Evolutionary conservation across 2,113 vertebrate species (phyloP).

Genomic region (Dasyprocta punctata): DNA sequence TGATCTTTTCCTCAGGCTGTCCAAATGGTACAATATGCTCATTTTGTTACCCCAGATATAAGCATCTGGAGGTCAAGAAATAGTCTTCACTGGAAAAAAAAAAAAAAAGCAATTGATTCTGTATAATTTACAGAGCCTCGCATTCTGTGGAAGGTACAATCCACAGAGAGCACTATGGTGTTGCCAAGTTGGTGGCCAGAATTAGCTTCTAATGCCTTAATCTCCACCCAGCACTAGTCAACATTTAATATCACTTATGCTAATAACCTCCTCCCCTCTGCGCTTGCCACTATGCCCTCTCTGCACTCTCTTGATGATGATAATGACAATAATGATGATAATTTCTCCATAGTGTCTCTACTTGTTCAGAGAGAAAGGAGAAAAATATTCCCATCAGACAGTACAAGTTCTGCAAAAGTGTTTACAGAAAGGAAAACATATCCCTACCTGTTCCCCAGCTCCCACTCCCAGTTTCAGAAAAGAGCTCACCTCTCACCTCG

Average conservation of each 20-base stretch:
- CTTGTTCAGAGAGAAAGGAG: conserved; percentile 61
- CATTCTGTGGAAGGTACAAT: background rate
- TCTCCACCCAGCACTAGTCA: background rate
- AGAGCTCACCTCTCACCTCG: background rate
- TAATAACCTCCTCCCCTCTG: conserved; percentile 13
- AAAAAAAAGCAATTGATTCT: background rate
- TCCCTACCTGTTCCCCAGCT: background rate
- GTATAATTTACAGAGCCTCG: background rate
- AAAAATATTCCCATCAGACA: conserved; percentile 24
- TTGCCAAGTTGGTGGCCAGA: background rate
- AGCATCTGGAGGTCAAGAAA: background rate
- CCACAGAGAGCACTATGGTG: background rate
- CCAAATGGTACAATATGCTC: background rate
- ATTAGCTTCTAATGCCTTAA: background rate
- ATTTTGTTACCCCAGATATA: background rate
- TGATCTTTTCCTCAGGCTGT: background rate
- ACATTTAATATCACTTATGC: conserved; percentile 16
- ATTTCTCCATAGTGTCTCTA: conserved; percentile 70
- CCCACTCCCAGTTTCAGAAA: background rate
- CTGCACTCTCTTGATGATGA: conserved; percentile 61
- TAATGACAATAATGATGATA: conserved; percentile 68
- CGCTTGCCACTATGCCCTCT: background rate
- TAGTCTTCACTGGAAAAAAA: background rate
- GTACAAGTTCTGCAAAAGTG: background rate
- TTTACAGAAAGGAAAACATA: conserved; percentile 43